phyloP scores from a whole-genome alignment of 2,113 vertebrate genomes.

The Cygnus atratus region DNA sequence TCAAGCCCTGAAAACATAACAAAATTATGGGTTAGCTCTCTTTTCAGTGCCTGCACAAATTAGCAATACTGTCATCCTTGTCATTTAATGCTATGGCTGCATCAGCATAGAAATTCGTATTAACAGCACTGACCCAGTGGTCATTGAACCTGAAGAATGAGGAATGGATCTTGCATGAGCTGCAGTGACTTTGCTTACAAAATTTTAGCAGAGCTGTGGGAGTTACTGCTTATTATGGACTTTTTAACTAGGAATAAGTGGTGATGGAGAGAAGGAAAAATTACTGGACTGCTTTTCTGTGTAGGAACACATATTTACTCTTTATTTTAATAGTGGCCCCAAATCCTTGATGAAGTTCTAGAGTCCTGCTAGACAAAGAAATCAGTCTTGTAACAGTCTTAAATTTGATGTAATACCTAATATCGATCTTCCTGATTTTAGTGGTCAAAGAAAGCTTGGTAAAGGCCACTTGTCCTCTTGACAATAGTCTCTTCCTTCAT shows the following conservation, averaged over 20 bases:
- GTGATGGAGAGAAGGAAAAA: background rate
- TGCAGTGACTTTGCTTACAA: background rate
- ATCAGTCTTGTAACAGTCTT: background rate
- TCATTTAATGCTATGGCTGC: constrained; percentile 26
- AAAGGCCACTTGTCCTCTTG: background rate
- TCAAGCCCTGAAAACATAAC: constrained; percentile 57
- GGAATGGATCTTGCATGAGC: background rate
- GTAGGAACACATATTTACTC: background rate
- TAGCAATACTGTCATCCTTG: constrained; percentile 22
- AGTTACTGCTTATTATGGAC: background rate
- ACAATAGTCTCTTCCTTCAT: background rate
- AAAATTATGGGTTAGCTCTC: constrained; percentile 42
- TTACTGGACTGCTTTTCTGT: background rate
- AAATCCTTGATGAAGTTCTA: background rate
- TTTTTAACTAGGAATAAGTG: background rate
- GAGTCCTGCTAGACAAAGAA: background rate
- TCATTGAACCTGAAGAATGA: background rate
- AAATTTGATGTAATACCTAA: background rate
- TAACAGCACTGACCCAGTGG: background rate
- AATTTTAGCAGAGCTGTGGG: background rate
- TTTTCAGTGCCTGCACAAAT: constrained; percentile 57
- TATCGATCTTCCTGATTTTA: background rate
- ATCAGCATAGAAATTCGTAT: background rate
- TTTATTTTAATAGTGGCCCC: background rate
- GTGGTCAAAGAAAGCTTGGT: background rate